Evolutionary conservation across 2,113 vertebrate genomes (phyloP).

Genomic region (Chaenocephalus aceratus): DNA sequence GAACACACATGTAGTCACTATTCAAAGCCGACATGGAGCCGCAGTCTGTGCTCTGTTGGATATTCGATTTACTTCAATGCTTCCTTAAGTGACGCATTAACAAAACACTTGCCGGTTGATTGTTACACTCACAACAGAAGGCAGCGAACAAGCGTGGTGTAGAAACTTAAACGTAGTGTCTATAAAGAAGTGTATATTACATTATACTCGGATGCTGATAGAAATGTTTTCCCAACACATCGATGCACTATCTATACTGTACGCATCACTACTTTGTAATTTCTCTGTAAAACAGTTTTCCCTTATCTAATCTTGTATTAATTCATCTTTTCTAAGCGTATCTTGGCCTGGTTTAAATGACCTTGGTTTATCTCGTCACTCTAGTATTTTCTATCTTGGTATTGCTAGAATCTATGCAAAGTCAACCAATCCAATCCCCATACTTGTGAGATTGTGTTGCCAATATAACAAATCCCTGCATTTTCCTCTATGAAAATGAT

Average conservation of each 20-base stretch:
- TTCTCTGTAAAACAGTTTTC: background rate
- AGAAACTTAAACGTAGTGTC: background rate
- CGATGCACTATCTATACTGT: background rate
- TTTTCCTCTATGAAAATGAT: background rate
- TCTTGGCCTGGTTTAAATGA: background rate
- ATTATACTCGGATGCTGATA: background rate
- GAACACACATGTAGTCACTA: conserved; percentile 31
- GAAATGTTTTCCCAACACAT: background rate
- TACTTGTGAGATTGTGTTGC: background rate
- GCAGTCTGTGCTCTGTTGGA: conserved; percentile 2
- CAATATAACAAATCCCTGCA: background rate
- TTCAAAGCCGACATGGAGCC: background rate
- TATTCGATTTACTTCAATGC: conserved; percentile 4
- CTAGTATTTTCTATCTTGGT: background rate
- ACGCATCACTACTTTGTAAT: background rate
- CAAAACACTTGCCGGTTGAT: background rate
- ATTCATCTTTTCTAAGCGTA: background rate
- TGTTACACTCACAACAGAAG: background rate
- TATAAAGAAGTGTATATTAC: background rate
- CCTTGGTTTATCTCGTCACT: background rate
- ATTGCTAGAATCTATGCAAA: background rate
- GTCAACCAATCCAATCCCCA: background rate
- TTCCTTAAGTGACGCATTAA: conserved; percentile 12
- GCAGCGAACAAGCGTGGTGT: background rate
- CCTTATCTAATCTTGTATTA: too few species aligned